Conservation (phyloP, 2,888 invertebrate genomes). For the Volucella zonaria region DNA sequence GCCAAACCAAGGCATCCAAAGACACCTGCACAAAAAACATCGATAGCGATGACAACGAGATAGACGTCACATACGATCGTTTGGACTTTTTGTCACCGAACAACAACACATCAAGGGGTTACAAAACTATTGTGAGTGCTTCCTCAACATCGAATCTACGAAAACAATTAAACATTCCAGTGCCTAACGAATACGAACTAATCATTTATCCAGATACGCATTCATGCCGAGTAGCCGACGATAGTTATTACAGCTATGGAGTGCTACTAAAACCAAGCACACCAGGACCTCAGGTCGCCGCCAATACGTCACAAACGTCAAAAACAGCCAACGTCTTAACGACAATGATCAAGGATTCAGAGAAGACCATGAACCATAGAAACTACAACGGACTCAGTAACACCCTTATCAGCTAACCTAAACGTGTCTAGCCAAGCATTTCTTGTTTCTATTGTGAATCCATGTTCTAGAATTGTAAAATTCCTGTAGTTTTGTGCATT, state of each 20-base stretch:
- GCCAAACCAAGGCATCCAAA: constrained; percentile 82
- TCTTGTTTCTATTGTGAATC: constrained; percentile 20
- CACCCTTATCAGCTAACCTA: constrained; percentile 92
- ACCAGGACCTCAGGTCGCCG: constrained; percentile 84
- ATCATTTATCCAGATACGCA: constrained; percentile 87
- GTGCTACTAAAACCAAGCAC: constrained; percentile 87
- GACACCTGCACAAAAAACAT: too few relatives aligned
- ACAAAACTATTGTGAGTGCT: constrained; percentile 87
- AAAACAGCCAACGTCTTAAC: constrained; percentile 64
- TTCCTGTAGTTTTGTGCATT: constrained; percentile 13
- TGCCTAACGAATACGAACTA: too few relatives aligned
- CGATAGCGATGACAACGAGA: constrained; percentile 79
- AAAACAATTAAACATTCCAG: too few relatives aligned
- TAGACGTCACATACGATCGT: constrained; percentile 88
- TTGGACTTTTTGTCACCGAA: constrained; percentile 91
- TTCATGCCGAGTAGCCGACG: constrained; percentile 89
- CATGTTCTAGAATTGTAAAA: constrained; percentile 44
- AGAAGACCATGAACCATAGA: constrained; percentile 85
- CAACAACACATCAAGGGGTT: constrained; percentile 87
- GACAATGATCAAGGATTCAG: constrained; percentile 77
- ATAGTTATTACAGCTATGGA: constrained; percentile 91
- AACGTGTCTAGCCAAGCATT: constrained; percentile 86
- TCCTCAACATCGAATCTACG: constrained; percentile 83
- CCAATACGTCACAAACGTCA: constrained; percentile 76
- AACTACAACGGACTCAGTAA: constrained; percentile 90